Evolutionary conservation across 1,140 invertebrate genomes (phyloP).

Genomic region (Globodera ellingtonae): DNA sequence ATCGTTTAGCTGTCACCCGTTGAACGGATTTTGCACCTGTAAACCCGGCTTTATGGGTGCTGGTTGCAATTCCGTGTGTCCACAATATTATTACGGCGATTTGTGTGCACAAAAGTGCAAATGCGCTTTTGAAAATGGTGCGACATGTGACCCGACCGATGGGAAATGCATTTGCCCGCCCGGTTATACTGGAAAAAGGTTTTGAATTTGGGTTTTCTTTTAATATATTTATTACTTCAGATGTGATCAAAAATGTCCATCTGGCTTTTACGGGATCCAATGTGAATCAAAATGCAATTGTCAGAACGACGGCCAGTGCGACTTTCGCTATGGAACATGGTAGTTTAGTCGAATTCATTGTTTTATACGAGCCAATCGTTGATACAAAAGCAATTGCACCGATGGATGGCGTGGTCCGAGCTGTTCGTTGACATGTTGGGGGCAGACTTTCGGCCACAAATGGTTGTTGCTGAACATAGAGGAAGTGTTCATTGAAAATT

Average conservation of each 20-base stretch:
- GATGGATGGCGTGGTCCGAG: slow-evolving; percentile 66
- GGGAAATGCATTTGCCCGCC: slow-evolving; percentile 85
- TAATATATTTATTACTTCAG: slow-evolving; percentile 56
- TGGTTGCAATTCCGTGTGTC: slow-evolving; percentile 75
- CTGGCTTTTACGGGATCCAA: slow-evolving; percentile 65
- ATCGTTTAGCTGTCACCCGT: slow-evolving; percentile 74
- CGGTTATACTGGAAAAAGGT: slow-evolving; percentile 47
- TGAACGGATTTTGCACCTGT: slow-evolving; percentile 81
- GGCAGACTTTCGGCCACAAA: slow-evolving; percentile 26
- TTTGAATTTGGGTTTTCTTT: not conserved
- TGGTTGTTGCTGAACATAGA: slow-evolving; percentile 67
- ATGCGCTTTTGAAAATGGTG: slow-evolving; percentile 46
- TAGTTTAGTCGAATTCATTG: not conserved
- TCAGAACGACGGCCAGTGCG: slow-evolving; percentile 67
- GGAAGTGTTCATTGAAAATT: not conserved
- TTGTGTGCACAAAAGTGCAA: slow-evolving; percentile 50
- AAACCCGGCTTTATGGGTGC: slow-evolving; percentile 71
- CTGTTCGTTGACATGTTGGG: slow-evolving; percentile 63
- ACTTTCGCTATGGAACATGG: slow-evolving; percentile 67
- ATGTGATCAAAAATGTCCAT: slow-evolving; percentile 73
- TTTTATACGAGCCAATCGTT: not conserved
- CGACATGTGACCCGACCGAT: slow-evolving; percentile 76
- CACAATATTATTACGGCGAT: slow-evolving; percentile 65
- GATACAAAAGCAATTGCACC: slow-evolving; percentile 15
- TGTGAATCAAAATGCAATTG: slow-evolving; percentile 67